These are phyloP conservation scores for Automeris io DNA, from an alignment of 2,888 invertebrate species.

Conservation along the genomic window DNA sequence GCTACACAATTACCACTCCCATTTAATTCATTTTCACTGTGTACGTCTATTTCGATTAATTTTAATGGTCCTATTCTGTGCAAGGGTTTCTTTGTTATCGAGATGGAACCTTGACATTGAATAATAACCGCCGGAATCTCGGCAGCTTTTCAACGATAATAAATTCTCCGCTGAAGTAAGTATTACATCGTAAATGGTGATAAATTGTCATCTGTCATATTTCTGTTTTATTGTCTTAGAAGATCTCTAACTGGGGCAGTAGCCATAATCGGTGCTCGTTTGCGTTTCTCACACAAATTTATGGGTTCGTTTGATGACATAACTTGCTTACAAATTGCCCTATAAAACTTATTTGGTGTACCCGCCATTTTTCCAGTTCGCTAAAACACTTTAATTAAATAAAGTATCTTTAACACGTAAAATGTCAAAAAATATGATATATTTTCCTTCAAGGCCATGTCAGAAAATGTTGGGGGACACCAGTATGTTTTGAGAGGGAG, in stretches of 20 bases:
- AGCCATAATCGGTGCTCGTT: slow-evolving; percentile 49
- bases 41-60: too few species aligned
- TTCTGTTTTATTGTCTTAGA: slow-evolving; percentile 53
- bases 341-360: slow-evolving; percentile 67
- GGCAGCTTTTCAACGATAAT: slow-evolving; percentile 40
- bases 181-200: slow-evolving; percentile 44
- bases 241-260: slow-evolving; percentile 37
- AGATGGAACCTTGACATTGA: slow-evolving; percentile 44
- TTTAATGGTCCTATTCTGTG: slow-evolving; percentile 26
- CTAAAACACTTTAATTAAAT: slow-evolving; percentile 13
- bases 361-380: slow-evolving; percentile 37
- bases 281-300: slow-evolving; percentile 55
- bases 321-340: slow-evolving; percentile 61
- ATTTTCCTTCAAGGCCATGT: too few species aligned
- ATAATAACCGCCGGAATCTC: slow-evolving; percentile 45
- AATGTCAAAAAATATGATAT: too few species aligned
- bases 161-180: slow-evolving; percentile 42
- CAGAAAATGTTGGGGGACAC: too few species aligned
- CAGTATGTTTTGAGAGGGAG: too few species aligned
- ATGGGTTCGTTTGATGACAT: slow-evolving; percentile 60
- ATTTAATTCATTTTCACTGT: too few species aligned
- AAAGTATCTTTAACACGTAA: background rate
- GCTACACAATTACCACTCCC: too few species aligned
- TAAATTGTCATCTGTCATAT: slow-evolving; percentile 49
- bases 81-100: slow-evolving; percentile 31